phyloP scores from a whole-genome alignment of 2,113 vertebrate species.

The Melanotaenia duboulayi region DNA sequence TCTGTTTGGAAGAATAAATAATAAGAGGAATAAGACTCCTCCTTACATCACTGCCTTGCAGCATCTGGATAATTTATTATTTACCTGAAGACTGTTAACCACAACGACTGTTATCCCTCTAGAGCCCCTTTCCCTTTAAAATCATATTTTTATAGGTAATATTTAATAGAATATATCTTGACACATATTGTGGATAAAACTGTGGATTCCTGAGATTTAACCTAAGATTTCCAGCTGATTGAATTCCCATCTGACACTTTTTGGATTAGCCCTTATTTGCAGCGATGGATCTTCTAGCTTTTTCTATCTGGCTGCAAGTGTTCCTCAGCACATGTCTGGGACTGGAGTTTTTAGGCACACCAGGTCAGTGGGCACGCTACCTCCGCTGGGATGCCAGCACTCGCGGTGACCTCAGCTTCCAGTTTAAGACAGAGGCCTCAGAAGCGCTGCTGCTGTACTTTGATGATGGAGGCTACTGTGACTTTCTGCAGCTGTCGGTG shows the following conservation, averaged over 20 bases:
- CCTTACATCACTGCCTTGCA: constrained; percentile 34
- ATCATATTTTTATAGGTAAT: constrained; percentile 69
- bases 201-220: constrained; percentile 55
- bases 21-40: constrained; percentile 11
- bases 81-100: constrained; percentile 80
- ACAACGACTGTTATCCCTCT: constrained; percentile 78
- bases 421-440: constrained; percentile 93
- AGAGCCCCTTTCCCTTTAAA: constrained; percentile 52
- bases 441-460: constrained; percentile 96
- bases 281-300: constrained; percentile 85
- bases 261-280: constrained; percentile 78
- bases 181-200: constrained; percentile 63
- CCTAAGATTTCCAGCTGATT: constrained; percentile 40
- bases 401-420: constrained; percentile 95
- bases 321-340: constrained; percentile 91
- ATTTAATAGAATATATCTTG: constrained; percentile 58
- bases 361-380: constrained; percentile 97
- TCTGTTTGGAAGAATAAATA: constrained; percentile 40
- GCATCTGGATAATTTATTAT: constrained; percentile 51
- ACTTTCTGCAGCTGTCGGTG: constrained; percentile 94
- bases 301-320: constrained; percentile 89
- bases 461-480: constrained; percentile 96
- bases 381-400: constrained; percentile 99
- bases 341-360: constrained; percentile 93
- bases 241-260: constrained; percentile 57